A percentile compares a stretch with the other conserved stretches of the same genome.
These are phyloP conservation scores for Papilio demoleus DNA, from an alignment of 2,888 invertebrate species.

Conservation along the genomic window DNA sequence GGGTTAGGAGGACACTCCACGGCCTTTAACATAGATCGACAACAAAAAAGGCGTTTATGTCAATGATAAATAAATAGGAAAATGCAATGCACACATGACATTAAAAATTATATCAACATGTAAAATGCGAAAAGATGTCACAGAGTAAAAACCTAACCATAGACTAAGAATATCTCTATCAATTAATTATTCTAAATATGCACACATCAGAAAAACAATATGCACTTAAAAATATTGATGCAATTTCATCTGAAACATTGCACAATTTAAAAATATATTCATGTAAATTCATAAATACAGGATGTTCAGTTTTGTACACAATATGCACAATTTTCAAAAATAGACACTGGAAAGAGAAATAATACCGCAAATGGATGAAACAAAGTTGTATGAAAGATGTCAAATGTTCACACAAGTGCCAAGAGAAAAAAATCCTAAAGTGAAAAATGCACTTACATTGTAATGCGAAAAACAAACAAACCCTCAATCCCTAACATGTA, in stretches of 20 bases:
- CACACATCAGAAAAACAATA: not conserved
- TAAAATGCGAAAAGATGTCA: slow-evolving; percentile 16
- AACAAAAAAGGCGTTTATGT: slow-evolving; percentile 64
- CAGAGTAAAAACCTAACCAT: slow-evolving; percentile 17
- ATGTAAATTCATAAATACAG: slow-evolving; percentile 12
- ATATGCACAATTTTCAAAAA: slow-evolving; percentile 50
- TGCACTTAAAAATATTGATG: slow-evolving; percentile 9
- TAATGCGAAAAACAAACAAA: not conserved
- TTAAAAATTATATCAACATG: slow-evolving; percentile 33
- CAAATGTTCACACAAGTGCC: slow-evolving; percentile 10
- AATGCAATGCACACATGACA: slow-evolving; percentile 37
- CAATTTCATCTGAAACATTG: not conserved
- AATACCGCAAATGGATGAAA: slow-evolving; percentile 12
- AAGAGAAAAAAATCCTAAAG: not conserved
- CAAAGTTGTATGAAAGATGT: slow-evolving; percentile 13
- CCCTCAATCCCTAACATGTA: slow-evolving; percentile 11
- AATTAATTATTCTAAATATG: slow-evolving; percentile 18
- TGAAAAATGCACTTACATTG: not conserved
- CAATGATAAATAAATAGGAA: slow-evolving; percentile 40
- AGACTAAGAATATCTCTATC: not conserved
- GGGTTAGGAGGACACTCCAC: slow-evolving; percentile 51
- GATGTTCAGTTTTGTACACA: slow-evolving; percentile 50
- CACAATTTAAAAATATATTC: slow-evolving; percentile 15
- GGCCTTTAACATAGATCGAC: slow-evolving; percentile 79
- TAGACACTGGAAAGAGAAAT: not conserved